Evolutionary conservation across 2,797 vertebrate genomes (phyloP).

Genomic region (Cyprinella venusta): DNA sequence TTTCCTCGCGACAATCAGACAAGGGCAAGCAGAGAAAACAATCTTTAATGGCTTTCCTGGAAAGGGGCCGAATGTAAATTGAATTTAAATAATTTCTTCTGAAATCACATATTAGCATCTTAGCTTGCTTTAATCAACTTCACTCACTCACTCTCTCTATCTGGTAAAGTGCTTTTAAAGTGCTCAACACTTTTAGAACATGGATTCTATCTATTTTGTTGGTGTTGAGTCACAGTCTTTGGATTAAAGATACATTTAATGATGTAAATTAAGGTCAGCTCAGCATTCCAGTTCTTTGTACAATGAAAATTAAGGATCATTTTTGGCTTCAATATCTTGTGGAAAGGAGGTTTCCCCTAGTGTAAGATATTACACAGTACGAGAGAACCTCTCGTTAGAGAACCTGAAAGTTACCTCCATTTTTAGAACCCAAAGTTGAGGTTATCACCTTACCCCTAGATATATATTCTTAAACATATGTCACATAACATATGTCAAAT

Average conservation of each 20-base stretch:
- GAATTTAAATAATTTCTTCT: constrained; percentile 43
- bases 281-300: constrained; percentile 40
- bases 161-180: constrained; percentile 22
- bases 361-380: too few relatives aligned
- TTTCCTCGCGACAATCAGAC: constrained; percentile 51
- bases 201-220: constrained; percentile 33
- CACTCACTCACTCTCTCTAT: constrained; percentile 4
- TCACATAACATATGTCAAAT: too few relatives aligned
- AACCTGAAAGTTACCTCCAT: too few relatives aligned
- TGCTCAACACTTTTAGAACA: constrained; percentile 14
- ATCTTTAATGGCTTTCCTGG: constrained; percentile 62
- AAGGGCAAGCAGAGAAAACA: constrained; percentile 49
- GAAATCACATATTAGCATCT: constrained; percentile 49
- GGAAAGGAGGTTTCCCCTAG: too few relatives aligned
- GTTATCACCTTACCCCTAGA: too few relatives aligned
- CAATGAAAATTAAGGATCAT: constrained; percentile 7
- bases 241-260: constrained; percentile 51
- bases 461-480: too few relatives aligned
- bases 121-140: constrained; percentile 33
- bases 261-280: constrained; percentile 44
- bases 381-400: too few relatives aligned
- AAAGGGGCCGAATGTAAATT: constrained; percentile 54
- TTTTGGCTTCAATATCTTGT: too few relatives aligned
- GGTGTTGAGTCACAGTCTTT: constrained; percentile 26
- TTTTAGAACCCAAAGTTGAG: too few relatives aligned